Base-by-base conservation (phyloP, 2,888 invertebrate genomes). In the Noctua pronuba region DNA sequence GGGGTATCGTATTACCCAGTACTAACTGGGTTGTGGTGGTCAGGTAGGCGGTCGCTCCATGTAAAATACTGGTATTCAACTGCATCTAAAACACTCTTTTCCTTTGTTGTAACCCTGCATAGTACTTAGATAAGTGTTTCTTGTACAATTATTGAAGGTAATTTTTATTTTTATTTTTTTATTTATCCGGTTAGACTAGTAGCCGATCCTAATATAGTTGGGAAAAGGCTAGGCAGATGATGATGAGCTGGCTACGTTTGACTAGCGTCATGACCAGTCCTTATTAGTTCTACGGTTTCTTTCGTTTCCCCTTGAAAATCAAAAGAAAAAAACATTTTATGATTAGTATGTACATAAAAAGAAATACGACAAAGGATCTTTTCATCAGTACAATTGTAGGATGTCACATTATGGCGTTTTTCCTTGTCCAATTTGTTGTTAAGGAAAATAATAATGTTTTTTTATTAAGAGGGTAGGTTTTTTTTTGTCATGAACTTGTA, bases 381-480 rank as follows among this genome's bases (percentile, higher is more conserved):
- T 31, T 79, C 62, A 58, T 68, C 70, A 68, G 52, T 31, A 18
- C 28, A 7, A 44, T 66, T 66, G 49, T 16, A n/a, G 0, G 4
- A 46, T 38, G 82, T 52, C 67, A 71, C 38, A 55, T 71, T 71
- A 64, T 24, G 11, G 21, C 1, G 38, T 38, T 72, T 69, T 84
- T 74, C 46, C 80, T 71, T n/a, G 38, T 74, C 35, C n/a, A 21
- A 38, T 62, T 69, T 18, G 31, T 84, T 64, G 35, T 8, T 1
- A 52, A 28, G 58, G 44, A 65, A 68, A 79, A 74, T 49, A 58
- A 79, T 67, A 71, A 64, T 64, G 66, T 66, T 44, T 73, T 73
- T 2, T 10, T 71, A 28, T 69, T 44, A 18, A 6, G 28, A 62
- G 11, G 11, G 24, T 21, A 74, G 0, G 8, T 28, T 31, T 75